These are phyloP conservation scores for Numida meleagris DNA, from an alignment of 2,113 vertebrate genomes.

Conservation along the genomic window DNA sequence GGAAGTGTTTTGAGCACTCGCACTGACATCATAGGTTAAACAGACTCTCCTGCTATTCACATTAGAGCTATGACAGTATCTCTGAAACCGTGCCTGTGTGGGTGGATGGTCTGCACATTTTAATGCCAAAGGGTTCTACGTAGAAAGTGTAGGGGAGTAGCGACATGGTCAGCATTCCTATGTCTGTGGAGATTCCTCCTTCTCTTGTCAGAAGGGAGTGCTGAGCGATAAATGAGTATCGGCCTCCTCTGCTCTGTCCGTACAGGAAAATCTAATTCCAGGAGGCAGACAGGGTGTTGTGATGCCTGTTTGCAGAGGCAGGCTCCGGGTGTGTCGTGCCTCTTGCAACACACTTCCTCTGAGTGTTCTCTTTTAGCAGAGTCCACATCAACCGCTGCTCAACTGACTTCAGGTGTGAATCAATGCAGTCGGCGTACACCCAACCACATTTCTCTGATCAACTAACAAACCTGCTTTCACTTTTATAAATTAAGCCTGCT, in stretches of 20 bases:
- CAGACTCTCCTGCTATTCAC: neutral
- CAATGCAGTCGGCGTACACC: neutral
- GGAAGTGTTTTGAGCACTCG: neutral
- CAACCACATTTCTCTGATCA: neutral
- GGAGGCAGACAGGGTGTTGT: fast-evolving
- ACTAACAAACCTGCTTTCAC: neutral
- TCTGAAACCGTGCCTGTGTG: fast-evolving
- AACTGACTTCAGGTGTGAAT: neutral
- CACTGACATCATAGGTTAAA: neutral
- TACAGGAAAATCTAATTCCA: neutral
- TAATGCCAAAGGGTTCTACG: neutral
- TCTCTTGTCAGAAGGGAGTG: neutral
- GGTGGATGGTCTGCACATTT: neutral
- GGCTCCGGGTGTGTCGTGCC: fast-evolving
- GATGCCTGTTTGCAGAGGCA: neutral
- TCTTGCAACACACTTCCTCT: neutral
- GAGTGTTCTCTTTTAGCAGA: neutral
- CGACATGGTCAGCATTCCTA: neutral
- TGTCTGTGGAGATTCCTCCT: neutral
- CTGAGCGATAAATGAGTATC: fast-evolving
- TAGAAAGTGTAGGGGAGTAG: neutral
- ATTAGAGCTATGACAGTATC: fast-evolving
- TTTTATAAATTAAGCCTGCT: neutral
- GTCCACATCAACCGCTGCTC: too few species aligned
- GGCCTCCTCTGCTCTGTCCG: neutral